These are phyloP conservation scores for Babyrousa celebensis DNA, from an alignment of 2,797 vertebrate species.

Conservation along the genomic window DNA sequence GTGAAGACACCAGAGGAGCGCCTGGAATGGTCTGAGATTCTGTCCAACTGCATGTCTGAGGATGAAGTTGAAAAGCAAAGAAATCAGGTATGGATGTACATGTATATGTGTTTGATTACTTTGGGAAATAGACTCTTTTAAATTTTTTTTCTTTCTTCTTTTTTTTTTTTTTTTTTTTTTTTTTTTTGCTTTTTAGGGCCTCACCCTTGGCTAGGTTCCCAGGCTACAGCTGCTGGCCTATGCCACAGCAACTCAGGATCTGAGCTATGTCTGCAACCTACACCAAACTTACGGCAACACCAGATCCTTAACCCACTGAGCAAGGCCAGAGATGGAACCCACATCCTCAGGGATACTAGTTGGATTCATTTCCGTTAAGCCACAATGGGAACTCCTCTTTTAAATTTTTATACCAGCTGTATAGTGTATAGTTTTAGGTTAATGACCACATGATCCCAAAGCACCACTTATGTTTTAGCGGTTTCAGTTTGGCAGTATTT, in stretches of 20 bases:
- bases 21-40: constrained; percentile 95
- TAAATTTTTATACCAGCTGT: constrained; percentile 22
- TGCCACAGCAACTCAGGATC: no score
- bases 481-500: constrained; percentile 52
- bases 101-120: constrained; percentile 12
- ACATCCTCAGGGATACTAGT: no score
- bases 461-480: constrained; percentile 21
- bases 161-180: no score
- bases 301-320: no score
- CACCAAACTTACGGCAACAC: no score
- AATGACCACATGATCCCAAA: constrained; percentile 4
- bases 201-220: no score
- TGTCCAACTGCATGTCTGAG: constrained; percentile 93
- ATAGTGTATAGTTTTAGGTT: neutral
- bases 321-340: no score
- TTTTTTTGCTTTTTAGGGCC: no score
- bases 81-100: constrained; percentile 93
- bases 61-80: constrained; percentile 95
- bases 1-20: constrained; percentile 90
- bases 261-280: no score
- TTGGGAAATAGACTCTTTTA: constrained; percentile 25
- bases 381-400: neutral
- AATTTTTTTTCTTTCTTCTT: no score
- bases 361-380: no score
- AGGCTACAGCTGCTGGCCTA: no score